These are phyloP conservation scores for Micromussa lordhowensis DNA, from an alignment of 92 coral and sea anemone species.

Conservation along the genomic window DNA sequence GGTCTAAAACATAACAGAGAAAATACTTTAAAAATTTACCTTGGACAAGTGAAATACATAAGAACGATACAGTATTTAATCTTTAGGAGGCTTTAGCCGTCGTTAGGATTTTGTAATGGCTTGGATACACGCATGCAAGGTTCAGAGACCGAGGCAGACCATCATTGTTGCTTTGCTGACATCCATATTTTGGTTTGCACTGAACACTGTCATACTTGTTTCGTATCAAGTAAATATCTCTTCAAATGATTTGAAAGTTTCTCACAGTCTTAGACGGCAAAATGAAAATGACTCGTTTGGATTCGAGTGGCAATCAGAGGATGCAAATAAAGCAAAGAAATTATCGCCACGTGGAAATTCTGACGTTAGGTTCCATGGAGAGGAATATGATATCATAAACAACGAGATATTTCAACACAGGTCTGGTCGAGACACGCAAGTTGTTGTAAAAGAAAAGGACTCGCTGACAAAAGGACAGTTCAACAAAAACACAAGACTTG, in stretches of 20 bases:
- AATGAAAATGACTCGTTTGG: not conserved
- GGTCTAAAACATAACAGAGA: slow-evolving; percentile 4
- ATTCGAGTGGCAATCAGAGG: slow-evolving; percentile 8
- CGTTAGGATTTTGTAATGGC: slow-evolving; percentile 12
- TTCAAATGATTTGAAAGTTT: not conserved
- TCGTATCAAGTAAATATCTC: slow-evolving; percentile 73
- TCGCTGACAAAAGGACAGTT: not conserved
- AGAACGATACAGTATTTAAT: slow-evolving; percentile 1
- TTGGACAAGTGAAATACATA: not conserved
- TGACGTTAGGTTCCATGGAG: not conserved
- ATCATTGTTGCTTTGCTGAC: slow-evolving; percentile 76
- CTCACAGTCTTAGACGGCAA: not conserved
- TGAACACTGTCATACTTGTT: slow-evolving; percentile 73
- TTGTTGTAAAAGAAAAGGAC: not conserved
- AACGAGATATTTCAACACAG: slow-evolving; percentile 8
- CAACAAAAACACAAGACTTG: not conserved
- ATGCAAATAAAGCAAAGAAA: not conserved
- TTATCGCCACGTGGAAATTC: slow-evolving; percentile 40
- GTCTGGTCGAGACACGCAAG: not conserved
- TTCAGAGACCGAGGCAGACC: slow-evolving; percentile 68
- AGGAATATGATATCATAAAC: slow-evolving; percentile 24
- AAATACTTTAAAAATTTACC: slow-evolving; percentile 11
- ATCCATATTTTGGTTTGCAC: slow-evolving; percentile 83
- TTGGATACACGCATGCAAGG: not conserved
- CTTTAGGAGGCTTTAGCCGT: too few relatives aligned